Conservation (phyloP, 2,113 vertebrate species). For the Tylochromis polylepis region DNA sequence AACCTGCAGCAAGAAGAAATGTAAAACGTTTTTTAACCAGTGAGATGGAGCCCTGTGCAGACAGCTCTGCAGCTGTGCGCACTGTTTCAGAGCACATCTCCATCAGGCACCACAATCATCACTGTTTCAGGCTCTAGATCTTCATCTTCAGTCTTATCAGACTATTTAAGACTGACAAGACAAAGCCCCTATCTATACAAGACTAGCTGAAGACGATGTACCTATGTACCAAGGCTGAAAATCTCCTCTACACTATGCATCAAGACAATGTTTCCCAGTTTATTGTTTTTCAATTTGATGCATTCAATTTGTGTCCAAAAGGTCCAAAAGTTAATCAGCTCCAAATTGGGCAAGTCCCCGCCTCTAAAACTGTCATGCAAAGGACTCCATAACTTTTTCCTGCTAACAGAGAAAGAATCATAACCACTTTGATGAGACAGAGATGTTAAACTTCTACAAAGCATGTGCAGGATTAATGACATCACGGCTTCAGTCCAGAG, state of each 20-base stretch:
- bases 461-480: rapidly evolving
- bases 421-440: background rate
- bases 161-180: background rate
- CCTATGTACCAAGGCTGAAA: background rate
- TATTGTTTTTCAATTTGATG: background rate
- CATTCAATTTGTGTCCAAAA: background rate
- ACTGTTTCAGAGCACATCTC: constrained; percentile 93
- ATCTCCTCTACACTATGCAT: background rate
- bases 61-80: constrained; percentile 81
- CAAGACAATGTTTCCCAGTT: background rate
- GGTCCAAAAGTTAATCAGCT: background rate
- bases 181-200: background rate
- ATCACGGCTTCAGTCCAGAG: background rate
- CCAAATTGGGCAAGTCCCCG: background rate
- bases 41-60: constrained; percentile 82
- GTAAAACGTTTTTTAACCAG: constrained; percentile 84
- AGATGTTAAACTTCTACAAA: rapidly evolving
- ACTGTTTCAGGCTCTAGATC: constrained; percentile 84
- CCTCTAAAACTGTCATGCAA: background rate
- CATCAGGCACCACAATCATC: constrained; percentile 85
- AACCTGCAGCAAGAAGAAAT: constrained; percentile 39
- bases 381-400: rapidly evolving
- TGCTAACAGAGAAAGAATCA: background rate
- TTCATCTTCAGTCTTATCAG: constrained; percentile 74
- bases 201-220: background rate